Conservation (phyloP, 2,888 invertebrate genomes). For the Nycteola revayana region DNA sequence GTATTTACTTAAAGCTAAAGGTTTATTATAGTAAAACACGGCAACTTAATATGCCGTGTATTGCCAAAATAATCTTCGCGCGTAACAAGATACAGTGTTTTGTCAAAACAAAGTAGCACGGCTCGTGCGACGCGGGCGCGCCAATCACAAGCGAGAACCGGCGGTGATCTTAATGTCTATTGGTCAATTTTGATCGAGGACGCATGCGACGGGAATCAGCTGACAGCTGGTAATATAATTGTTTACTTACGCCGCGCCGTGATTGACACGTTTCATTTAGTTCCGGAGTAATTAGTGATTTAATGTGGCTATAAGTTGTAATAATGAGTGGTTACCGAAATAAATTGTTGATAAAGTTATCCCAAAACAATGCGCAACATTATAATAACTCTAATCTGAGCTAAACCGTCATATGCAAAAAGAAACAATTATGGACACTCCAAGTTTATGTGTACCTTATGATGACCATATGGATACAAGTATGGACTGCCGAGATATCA, state of each 20-base stretch:
- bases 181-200: slow-evolving; percentile 2
- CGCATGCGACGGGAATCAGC: no score
- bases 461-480: slow-evolving; percentile 1
- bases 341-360: slow-evolving; percentile 4
- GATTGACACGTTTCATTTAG: neutral
- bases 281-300: slow-evolving; percentile 1
- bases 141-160: slow-evolving; percentile 2
- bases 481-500: slow-evolving; percentile 4
- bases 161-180: slow-evolving; percentile 3
- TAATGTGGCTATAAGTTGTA: slow-evolving; percentile 1
- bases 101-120: neutral
- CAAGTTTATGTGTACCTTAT: no score
- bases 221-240: no score
- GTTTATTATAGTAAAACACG: slow-evolving; percentile 4
- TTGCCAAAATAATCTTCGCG: slow-evolving; percentile 5
- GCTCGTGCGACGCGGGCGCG: neutral
- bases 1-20: slow-evolving; percentile 5
- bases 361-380: slow-evolving; percentile 2
- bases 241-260: no score
- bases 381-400: slow-evolving; percentile 4
- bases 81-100: slow-evolving; percentile 7
- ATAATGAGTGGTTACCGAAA: slow-evolving; percentile 4
- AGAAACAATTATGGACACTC: slow-evolving; percentile 4
- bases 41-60: slow-evolving; percentile 6
- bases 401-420: slow-evolving; percentile 3